A percentile compares a stretch with the other conserved stretches of the same genome.
Evolutionary conservation across 2,888 invertebrate species (phyloP).

Genomic region (Drosophila nigritarsus): DNA sequence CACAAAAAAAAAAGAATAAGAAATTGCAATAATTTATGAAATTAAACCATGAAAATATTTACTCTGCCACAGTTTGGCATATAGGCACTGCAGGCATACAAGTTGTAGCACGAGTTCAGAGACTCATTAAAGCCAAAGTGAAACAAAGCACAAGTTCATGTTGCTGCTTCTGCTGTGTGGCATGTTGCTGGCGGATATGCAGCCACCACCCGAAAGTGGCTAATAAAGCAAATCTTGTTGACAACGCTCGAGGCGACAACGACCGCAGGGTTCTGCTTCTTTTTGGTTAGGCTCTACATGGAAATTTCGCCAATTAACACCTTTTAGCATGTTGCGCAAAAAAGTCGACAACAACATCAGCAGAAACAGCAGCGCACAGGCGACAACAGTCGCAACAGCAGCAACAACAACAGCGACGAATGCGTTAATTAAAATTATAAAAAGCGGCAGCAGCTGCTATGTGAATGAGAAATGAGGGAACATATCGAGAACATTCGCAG

Average conservation of each 20-base stretch:
- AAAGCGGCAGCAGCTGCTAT: constrained; percentile 55
- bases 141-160: constrained; percentile 52
- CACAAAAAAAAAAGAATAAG: constrained; percentile 47
- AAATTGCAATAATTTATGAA: constrained; percentile 78
- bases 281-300: constrained; percentile 79
- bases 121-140: constrained; percentile 68
- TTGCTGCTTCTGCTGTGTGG: constrained; percentile 58
- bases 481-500: constrained; percentile 50
- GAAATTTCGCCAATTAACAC: constrained; percentile 84
- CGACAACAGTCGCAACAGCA: constrained; percentile 52
- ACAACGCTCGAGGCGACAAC: constrained; percentile 78
- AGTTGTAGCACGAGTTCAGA: constrained; percentile 37
- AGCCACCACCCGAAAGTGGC: constrained; percentile 84
- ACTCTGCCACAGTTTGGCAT: constrained; percentile 40
- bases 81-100: constrained; percentile 4
- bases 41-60: constrained; percentile 81
- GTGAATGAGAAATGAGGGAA: constrained; percentile 69
- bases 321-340: constrained; percentile 82
- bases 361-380: constrained; percentile 39
- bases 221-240: constrained; percentile 85
- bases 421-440: constrained; percentile 74
- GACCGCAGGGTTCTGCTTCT: constrained; percentile 43
- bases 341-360: constrained; percentile 61
- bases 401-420: constrained; percentile 52
- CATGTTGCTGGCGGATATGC: constrained; percentile 65